phyloP scores from a whole-genome alignment of 2,113 vertebrate genomes.

The Microcebus griseorufus region DNA sequence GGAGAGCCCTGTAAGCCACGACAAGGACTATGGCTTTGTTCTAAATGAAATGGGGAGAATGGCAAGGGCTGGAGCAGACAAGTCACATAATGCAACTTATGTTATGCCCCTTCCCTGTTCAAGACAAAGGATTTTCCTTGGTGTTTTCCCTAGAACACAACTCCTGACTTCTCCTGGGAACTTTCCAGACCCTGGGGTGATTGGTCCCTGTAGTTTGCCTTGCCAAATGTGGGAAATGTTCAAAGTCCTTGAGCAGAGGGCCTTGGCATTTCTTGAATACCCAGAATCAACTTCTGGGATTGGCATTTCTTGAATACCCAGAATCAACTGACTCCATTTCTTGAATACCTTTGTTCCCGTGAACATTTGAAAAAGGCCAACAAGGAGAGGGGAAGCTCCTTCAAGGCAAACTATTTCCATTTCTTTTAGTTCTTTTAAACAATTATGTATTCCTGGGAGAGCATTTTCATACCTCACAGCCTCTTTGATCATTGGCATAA shows the following conservation, averaged over 20 bases:
- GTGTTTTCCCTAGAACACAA: not conserved
- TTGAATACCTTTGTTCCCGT: slow-evolving; percentile 35
- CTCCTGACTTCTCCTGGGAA: slow-evolving; percentile 33
- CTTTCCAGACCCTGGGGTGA: not conserved
- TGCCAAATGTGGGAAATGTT: slow-evolving; percentile 3
- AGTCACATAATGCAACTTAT: not conserved
- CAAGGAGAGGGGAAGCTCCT: slow-evolving; percentile 18
- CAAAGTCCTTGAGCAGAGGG: not conserved
- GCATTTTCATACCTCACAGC: slow-evolving; percentile 57
- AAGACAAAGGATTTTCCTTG: not conserved
- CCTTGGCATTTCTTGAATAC: slow-evolving; percentile 40
- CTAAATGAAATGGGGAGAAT: not conserved
- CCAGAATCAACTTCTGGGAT: not conserved
- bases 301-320: slow-evolving; percentile 34
- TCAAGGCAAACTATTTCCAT: slow-evolving; percentile 57
- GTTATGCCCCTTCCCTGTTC: not conserved
- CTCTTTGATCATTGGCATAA: slow-evolving; percentile 61
- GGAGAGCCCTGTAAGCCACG: not conserved
- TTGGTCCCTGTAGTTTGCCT: slow-evolving; percentile 27
- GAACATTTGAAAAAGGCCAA: slow-evolving; percentile 45
- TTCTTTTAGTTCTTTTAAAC: slow-evolving; percentile 54
- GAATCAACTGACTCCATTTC: slow-evolving; percentile 44
- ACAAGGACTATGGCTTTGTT: slow-evolving; percentile 35
- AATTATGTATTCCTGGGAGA: slow-evolving; percentile 43
- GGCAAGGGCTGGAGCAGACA: not conserved